Base-by-base conservation (phyloP, 2,113 vertebrate species). In the Martes martes region DNA sequence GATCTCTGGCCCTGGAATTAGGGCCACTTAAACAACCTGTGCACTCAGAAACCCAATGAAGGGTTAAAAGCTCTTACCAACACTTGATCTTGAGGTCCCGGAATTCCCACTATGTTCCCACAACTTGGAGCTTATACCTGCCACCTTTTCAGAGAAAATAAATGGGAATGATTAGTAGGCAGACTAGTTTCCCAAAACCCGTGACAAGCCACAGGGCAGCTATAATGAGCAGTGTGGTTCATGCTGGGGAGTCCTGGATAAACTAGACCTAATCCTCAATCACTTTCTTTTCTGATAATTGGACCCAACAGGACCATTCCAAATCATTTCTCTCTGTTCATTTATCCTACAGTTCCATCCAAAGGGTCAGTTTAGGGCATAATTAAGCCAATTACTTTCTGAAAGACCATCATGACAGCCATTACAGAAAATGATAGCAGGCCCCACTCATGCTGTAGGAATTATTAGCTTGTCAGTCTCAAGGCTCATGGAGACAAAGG, bases 321-420 rank as follows among this genome's bases (percentile, higher is more conserved):
- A 2, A 79, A 47, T 33, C 87, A 79, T 86, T 78, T 83, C 18
- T 45, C 16, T 94, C 42, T 86, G 63, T 91, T 79, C 63, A 65
- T 69, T 96, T 65, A 91, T 91, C 71, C 78, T 95, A 91, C 65
- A 76, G 69, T 45, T 92, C 73, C n/a, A 86, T 89, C 59, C 73
- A 79, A 91, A 97, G 61, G 97, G 96, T 97, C 95, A 94, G 95
- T 36, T 95, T 59, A 86, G 95, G 97, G 83, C 55, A 90, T 90
- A 95, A 95, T 97, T 95, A 92, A 96, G 93, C 95, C 95, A 87
- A 90, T 95, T 94, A 94, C 83, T 82, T 96, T 95, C 55, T 69
- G 79, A 89, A 93, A 96, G 82, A 55, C 91, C 83, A 87, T 89
- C 88, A 42, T 52, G 83, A 65, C 23, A 59, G 39, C 11, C 19